Conservation (phyloP, 2,888 invertebrate genomes). For the Lepas anatifera region DNA sequence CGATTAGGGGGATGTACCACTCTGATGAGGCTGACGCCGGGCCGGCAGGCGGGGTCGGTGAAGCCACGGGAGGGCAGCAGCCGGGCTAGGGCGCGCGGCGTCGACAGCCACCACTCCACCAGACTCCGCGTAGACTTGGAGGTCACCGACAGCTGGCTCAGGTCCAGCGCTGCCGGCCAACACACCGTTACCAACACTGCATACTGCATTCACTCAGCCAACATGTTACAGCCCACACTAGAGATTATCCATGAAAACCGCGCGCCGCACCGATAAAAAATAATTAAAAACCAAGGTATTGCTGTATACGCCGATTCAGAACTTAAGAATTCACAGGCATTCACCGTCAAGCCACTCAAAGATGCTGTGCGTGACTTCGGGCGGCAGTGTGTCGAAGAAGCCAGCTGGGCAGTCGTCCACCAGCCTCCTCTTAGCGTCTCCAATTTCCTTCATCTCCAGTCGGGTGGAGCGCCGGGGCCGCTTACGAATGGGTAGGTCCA, state of each 20-base stretch:
- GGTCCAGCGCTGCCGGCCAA: not conserved
- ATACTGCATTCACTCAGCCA: not conserved
- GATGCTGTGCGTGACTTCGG: not conserved
- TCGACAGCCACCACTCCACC: not conserved
- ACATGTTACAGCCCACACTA: too few species aligned
- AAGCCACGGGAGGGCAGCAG: not conserved
- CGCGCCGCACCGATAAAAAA: too few species aligned
- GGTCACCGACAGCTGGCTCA: not conserved
- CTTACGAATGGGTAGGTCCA: not conserved
- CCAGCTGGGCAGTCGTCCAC: not conserved
- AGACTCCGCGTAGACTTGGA: not conserved
- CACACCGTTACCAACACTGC: not conserved
- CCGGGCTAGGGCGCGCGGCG: not conserved
- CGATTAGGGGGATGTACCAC: too few species aligned
- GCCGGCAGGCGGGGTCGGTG: not conserved
- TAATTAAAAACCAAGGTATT: too few species aligned
- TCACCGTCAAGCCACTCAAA: constrained; percentile 1
- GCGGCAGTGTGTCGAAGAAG: not conserved
- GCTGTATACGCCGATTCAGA: too few species aligned
- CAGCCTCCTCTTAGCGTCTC: not conserved
- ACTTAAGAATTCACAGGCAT: too few species aligned
- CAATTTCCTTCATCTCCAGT: not conserved
- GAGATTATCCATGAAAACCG: too few species aligned
- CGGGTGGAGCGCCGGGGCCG: not conserved
- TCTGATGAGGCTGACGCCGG: not conserved